A percentile compares a stretch with the other conserved stretches of the same genome.
Conservation (phyloP, 2,888 invertebrate genomes). For the Caenorhabditis sp. region DNA sequence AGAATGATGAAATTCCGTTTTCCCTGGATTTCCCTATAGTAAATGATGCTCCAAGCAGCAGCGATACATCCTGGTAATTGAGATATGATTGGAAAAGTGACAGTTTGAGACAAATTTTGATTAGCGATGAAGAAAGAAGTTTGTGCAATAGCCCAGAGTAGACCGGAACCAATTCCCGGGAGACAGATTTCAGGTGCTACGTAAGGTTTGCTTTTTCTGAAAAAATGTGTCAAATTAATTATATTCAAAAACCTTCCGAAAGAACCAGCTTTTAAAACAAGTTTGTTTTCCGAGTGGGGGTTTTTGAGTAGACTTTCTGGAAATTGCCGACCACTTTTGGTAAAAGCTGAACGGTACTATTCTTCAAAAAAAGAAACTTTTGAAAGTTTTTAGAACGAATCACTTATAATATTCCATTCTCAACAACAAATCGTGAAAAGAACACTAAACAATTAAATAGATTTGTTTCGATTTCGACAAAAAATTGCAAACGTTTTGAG, state of each 20-base stretch:
- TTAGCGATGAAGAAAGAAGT: constrained; percentile 74
- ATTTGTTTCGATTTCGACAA: too few species aligned
- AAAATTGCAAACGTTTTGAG: too few species aligned
- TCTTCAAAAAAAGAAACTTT: not conserved
- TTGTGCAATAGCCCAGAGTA: constrained; percentile 74
- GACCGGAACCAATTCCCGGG: constrained; percentile 73
- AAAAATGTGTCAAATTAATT: not conserved
- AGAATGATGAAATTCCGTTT: constrained; percentile 58
- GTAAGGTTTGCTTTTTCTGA: constrained; percentile 71
- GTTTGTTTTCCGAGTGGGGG: too few species aligned
- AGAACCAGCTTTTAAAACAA: too few species aligned
- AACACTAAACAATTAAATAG: too few species aligned
- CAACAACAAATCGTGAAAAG: too few species aligned
- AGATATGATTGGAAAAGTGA: constrained; percentile 73
- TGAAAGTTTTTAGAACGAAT: constrained; percentile 1
- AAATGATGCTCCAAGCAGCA: constrained; percentile 73
- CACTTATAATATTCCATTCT: too few species aligned
- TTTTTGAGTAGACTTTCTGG: too few species aligned
- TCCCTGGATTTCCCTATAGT: constrained; percentile 73
- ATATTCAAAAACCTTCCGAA: too few species aligned
- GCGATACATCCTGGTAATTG: constrained; percentile 73
- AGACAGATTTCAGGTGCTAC: constrained; percentile 72
- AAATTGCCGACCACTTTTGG: too few species aligned
- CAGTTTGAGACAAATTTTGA: constrained; percentile 71
- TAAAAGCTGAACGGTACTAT: too few species aligned